These are phyloP conservation scores for Loripinus fragilis DNA, from an alignment of 2,888 invertebrate genomes.

Conservation along the genomic window DNA sequence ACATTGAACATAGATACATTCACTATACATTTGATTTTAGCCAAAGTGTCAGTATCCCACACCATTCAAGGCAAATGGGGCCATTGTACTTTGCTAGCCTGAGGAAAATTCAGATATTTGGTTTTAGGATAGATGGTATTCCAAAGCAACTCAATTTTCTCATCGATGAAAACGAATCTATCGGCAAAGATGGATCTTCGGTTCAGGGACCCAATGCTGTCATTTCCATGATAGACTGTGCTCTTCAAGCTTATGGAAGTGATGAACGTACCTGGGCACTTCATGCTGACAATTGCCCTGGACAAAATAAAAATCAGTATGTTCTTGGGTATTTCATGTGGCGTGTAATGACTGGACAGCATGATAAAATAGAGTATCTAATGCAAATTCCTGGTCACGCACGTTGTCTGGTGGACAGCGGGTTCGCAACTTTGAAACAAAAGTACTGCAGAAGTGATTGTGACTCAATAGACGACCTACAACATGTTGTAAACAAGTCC, in stretches of 20 bases:
- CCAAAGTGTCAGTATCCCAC: slow-evolving; percentile 34
- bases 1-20: neutral
- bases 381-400: too few relatives aligned
- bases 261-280: slow-evolving; percentile 19
- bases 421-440: too few relatives aligned
- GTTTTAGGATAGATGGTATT: slow-evolving; percentile 39
- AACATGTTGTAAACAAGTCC: too few relatives aligned
- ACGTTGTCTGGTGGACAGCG: too few relatives aligned
- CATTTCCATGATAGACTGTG: slow-evolving; percentile 42
- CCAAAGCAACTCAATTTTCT: slow-evolving; percentile 40
- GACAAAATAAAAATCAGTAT: too few relatives aligned
- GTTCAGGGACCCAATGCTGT: slow-evolving; percentile 41
- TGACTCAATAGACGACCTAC: too few relatives aligned
- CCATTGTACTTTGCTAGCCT: slow-evolving; percentile 33
- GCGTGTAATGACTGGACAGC: too few relatives aligned
- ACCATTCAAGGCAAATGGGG: slow-evolving; percentile 33
- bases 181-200: slow-evolving; percentile 32
- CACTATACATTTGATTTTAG: slow-evolving; percentile 44
- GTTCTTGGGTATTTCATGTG: too few relatives aligned
- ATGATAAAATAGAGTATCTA: too few relatives aligned
- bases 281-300: slow-evolving; percentile 41
- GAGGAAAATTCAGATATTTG: slow-evolving; percentile 50
- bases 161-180: slow-evolving; percentile 37
- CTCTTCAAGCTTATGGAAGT: slow-evolving; percentile 1
- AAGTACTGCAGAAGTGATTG: too few relatives aligned